phyloP scores from a whole-genome alignment of 2,797 vertebrate genomes.

The Hippocampus kuda region DNA sequence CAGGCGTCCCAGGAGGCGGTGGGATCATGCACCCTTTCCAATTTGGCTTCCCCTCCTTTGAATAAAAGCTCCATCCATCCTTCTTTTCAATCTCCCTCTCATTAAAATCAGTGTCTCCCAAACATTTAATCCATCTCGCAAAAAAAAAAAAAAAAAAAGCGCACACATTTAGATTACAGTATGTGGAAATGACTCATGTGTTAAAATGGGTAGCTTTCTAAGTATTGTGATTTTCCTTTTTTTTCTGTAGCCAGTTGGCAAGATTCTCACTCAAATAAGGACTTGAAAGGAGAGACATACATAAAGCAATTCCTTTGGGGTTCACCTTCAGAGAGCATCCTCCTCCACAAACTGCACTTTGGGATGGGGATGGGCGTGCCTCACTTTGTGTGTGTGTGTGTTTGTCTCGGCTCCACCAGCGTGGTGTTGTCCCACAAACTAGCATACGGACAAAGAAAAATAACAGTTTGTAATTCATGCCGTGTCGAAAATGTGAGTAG shows the following conservation, averaged over 20 bases:
- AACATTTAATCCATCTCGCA: conserved; percentile 4
- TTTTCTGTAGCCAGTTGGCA: background rate
- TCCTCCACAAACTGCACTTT: conserved; percentile 44
- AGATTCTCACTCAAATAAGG: conserved; percentile 25
- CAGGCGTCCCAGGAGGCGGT: conserved; percentile 48
- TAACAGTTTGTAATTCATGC: conserved; percentile 26
- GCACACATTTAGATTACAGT: background rate
- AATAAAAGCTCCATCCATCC: conserved; percentile 55
- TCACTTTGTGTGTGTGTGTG: conserved; percentile 4
- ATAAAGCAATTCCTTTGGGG: conserved; percentile 41
- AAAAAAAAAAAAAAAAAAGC: background rate
- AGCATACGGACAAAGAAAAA: conserved; percentile 42
- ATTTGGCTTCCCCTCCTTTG: conserved; percentile 59
- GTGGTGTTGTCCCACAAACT: conserved; percentile 15
- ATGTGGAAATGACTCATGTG: background rate
- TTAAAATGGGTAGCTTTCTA: background rate
- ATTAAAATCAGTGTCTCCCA: conserved; percentile 3
- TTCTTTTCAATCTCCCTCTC: conserved; percentile 14
- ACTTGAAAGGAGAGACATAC: conserved; percentile 35
- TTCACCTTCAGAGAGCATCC: conserved; percentile 54
- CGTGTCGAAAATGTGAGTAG: conserved; percentile 20
- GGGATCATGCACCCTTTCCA: conserved; percentile 61
- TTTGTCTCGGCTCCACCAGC: background rate
- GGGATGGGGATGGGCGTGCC: conserved; percentile 40
- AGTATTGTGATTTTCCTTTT: background rate